Conservation (phyloP, 2,888 invertebrate genomes). For the Amaurobius ferox region DNA sequence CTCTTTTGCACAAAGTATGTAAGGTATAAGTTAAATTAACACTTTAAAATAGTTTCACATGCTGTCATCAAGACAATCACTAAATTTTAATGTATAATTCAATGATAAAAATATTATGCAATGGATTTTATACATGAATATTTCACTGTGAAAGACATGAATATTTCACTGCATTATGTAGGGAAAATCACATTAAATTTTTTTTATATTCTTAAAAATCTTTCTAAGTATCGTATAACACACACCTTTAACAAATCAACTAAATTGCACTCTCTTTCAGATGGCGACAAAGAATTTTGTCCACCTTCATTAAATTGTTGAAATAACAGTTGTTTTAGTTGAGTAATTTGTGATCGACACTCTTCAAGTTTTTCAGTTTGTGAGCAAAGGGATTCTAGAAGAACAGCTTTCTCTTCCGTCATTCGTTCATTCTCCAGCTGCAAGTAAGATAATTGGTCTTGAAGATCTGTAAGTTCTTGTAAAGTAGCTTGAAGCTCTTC, state of each 20-base stretch:
- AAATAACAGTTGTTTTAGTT: constrained; percentile 85
- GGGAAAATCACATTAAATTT: too few relatives aligned
- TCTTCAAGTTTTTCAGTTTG: constrained; percentile 95
- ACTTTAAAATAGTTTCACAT: too few relatives aligned
- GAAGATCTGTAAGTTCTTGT: constrained; percentile 93
- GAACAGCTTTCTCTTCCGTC: constrained; percentile 91
- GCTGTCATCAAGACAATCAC: too few relatives aligned
- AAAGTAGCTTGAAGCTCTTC: constrained; percentile 95
- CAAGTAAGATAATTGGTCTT: constrained; percentile 89
- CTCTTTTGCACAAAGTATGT: too few relatives aligned
- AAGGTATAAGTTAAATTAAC: too few relatives aligned
- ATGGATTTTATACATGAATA: too few relatives aligned
- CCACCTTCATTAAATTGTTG: constrained; percentile 75
- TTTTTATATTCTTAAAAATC: too few relatives aligned
- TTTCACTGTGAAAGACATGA: too few relatives aligned
- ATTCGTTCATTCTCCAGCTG: constrained; percentile 92
- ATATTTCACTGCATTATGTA: too few relatives aligned
- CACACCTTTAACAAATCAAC: constrained; percentile 87
- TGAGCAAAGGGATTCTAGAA: constrained; percentile 91
- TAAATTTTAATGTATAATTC: too few relatives aligned
- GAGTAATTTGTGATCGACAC: constrained; percentile 88
- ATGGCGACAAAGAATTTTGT: constrained; percentile 23
- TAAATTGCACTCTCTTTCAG: constrained; percentile 81
- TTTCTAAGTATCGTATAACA: too few relatives aligned
- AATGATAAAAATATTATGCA: too few relatives aligned